phyloP scores from a whole-genome alignment of 1,140 invertebrate species.

The Drosophila repletoides region DNA sequence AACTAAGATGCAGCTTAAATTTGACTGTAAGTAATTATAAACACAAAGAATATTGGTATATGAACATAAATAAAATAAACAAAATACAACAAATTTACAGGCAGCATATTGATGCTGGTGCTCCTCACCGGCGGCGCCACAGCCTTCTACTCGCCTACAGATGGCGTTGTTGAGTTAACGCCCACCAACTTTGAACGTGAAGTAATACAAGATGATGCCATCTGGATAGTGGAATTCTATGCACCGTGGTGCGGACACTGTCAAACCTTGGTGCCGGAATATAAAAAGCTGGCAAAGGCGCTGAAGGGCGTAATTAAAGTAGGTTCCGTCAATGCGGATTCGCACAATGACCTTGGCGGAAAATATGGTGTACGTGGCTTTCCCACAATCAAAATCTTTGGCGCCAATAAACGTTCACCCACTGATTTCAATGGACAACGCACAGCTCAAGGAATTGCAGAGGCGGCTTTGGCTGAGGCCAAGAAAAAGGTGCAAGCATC shows the following conservation, averaged over 20 bases:
- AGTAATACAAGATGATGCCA: conserved; percentile 92
- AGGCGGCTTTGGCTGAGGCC: conserved; percentile 87
- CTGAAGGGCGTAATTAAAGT: conserved; percentile 96
- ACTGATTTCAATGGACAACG: conserved; percentile 93
- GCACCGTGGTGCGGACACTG: conserved; percentile 97
- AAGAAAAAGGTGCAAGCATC: conserved; percentile 75
- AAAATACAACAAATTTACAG: conserved; percentile 23
- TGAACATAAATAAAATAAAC: neutral
- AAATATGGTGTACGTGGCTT: conserved; percentile 95
- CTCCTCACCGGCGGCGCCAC: conserved; percentile 70
- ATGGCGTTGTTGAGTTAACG: conserved; percentile 96
- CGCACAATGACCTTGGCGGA: conserved; percentile 91
- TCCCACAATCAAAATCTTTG: conserved; percentile 98
- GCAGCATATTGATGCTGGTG: conserved; percentile 50
- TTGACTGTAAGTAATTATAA: conserved; percentile 30
- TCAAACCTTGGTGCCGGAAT: conserved; percentile 91
- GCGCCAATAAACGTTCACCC: conserved; percentile 92
- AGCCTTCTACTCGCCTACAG: conserved; percentile 90
- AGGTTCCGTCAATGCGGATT: conserved; percentile 95
- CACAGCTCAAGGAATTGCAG: conserved; percentile 93
- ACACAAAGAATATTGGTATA: neutral
- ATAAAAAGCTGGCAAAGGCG: conserved; percentile 93
- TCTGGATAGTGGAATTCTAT: conserved; percentile 95
- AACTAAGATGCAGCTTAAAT: conserved; percentile 7
- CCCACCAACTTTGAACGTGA: conserved; percentile 93